These are phyloP conservation scores for Melanogrammus aeglefinus DNA, from an alignment of 2,797 vertebrate genomes.

Conservation along the genomic window DNA sequence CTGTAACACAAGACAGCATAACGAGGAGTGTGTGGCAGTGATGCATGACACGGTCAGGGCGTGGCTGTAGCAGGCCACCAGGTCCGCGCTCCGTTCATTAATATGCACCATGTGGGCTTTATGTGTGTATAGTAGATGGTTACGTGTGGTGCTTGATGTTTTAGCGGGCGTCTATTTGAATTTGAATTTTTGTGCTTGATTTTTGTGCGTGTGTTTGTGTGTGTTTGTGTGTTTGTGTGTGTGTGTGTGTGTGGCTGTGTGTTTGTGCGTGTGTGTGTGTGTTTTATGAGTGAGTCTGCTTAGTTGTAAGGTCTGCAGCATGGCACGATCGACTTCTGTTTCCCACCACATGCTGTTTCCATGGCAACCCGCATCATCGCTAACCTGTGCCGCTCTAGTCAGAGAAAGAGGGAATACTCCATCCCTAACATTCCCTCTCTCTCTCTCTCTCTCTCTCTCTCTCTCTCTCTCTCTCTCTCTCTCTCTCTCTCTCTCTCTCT, in stretches of 20 bases:
- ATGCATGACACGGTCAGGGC: not conserved
- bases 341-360: constrained; percentile 66
- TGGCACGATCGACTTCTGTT: constrained; percentile 54
- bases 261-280: constrained; percentile 2
- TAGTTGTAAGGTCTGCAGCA: constrained; percentile 40
- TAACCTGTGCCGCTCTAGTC: constrained; percentile 55
- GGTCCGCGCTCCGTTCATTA: not conserved
- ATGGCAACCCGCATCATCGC: constrained; percentile 67
- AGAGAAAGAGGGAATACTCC: constrained; percentile 67
- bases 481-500: not conserved
- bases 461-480: not conserved
- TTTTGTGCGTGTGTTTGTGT: constrained; percentile 9
- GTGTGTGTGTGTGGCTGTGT: not conserved
- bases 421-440: constrained; percentile 12
- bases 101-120: not conserved
- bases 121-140: not conserved
- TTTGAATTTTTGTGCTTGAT: not conserved
- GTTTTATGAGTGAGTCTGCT: not conserved
- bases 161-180: not conserved
- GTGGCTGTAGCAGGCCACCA: not conserved
- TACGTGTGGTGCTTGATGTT: not conserved
- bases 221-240: constrained; percentile 5
- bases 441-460: not conserved
- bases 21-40: constrained; percentile 7
- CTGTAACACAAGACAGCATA: not conserved